Base-by-base conservation (phyloP, 2,888 invertebrate genomes). In the Criorhina ranunculi region DNA sequence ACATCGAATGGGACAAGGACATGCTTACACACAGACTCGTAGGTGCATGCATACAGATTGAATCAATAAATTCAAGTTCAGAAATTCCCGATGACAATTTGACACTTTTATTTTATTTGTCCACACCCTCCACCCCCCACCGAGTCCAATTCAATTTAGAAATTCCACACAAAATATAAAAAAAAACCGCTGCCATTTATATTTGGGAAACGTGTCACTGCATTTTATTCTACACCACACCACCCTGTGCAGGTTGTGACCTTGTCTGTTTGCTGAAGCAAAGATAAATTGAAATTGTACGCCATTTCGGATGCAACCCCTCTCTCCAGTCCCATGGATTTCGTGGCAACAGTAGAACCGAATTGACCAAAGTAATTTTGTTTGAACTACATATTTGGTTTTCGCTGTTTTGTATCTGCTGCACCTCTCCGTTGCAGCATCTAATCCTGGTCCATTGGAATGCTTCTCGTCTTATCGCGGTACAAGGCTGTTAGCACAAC, bases 51-150 rank as follows among this genome's bases (percentile, higher is more conserved):
- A 66, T 59, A 73, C 46, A 57, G 55, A 79, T 69, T 73, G 64
- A 79, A 83, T 83, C 83, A 79, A 83, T 83, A 83, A 83, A 83
- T 83, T 79, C 79, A 75, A 75, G 83, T 79, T 83, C 79, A 64
- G 19, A 79, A 69, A 67, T 69, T 64, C 15, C 57, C 67, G 62
- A 60, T 62, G 73, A 79, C 79, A 79, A 55, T 73, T 83, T 83
- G 83, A 69, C 83, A 83, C 40, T 83, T 83, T 79, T 79, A 75
- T 83, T 83, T 79, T 62, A 67, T 67, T n/a, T 19, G 33, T 42
- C 29, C n/a, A n/a, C n/a, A n/a, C 17, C 44, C 70, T 35, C 15
- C 29, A 12, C 5, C 24, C 69, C 35, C 29, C 35, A 5, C 11
- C 49, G 17, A 40, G 17, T 66, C 9, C 64, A 59, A 70, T 53